These are phyloP conservation scores for Megaceryle torquata DNA, from an alignment of 2,113 vertebrate species.

Conservation along the genomic window DNA sequence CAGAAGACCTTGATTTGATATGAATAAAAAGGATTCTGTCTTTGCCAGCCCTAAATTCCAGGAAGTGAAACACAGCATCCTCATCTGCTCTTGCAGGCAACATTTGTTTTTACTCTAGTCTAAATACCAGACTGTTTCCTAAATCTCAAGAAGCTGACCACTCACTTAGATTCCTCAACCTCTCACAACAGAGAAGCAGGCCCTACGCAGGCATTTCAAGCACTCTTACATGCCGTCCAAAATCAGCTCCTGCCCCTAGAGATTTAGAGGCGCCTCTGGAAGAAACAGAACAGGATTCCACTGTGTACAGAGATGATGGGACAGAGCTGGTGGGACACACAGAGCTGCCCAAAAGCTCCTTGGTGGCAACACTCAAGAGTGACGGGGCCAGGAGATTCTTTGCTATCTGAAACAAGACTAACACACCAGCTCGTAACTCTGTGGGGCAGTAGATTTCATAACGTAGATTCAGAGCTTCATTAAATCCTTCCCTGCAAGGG, in stretches of 20 bases:
- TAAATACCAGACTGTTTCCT: conserved; percentile 45
- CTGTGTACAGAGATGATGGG: neutral
- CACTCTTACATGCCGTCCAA: neutral
- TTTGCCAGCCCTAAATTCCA: conserved; percentile 33
- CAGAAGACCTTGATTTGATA: conserved; percentile 51
- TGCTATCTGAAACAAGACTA: neutral
- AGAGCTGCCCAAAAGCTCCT: neutral
- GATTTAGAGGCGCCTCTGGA: neutral
- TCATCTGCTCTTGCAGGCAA: conserved; percentile 8
- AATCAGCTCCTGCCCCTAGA: neutral
- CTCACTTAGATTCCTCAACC: conserved; percentile 15
- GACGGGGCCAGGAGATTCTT: neutral
- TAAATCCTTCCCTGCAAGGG: neutral
- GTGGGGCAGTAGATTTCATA: neutral
- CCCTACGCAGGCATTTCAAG: neutral
- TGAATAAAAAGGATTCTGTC: conserved; percentile 28
- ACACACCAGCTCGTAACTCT: fast-evolving
- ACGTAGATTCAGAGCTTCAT: neutral
- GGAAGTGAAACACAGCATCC: conserved; percentile 19
- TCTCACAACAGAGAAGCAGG: neutral
- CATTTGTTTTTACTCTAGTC: conserved; percentile 55
- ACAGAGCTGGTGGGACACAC: neutral
- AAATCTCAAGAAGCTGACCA: neutral
- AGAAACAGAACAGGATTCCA: neutral
- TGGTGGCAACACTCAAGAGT: fast-evolving